Evolutionary conservation across 2,888 invertebrate species (phyloP).

Genomic region (Marronus borbonicus): DNA sequence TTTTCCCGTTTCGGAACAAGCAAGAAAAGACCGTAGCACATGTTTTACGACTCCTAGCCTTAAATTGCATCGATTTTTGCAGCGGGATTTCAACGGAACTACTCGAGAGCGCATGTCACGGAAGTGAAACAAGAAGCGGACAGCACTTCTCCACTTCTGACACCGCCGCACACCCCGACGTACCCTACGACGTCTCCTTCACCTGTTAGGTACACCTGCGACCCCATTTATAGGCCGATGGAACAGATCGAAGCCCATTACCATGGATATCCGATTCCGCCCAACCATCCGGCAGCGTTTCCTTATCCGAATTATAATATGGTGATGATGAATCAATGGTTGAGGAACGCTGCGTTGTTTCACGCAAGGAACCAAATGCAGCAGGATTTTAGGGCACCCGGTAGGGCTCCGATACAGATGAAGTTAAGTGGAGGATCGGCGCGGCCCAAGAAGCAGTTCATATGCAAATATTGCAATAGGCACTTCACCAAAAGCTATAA

Average conservation of each 20-base stretch:
- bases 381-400: conserved; percentile 62
- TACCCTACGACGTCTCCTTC: conserved; percentile 68
- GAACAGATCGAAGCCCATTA: conserved; percentile 62
- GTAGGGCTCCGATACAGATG: conserved; percentile 72
- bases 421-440: conserved; percentile 68
- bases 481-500: conserved; percentile 99
- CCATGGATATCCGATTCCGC: conserved; percentile 68
- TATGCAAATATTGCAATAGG: conserved; percentile 97
- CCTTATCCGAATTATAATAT: conserved; percentile 67
- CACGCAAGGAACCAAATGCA: conserved; percentile 69
- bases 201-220: conserved; percentile 58
- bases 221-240: conserved; percentile 48
- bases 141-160: conserved; percentile 73
- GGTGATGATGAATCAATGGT: conserved; percentile 82
- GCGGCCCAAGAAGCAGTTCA: conserved; percentile 89
- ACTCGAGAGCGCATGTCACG: conserved; percentile 50
- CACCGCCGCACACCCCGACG: conserved; percentile 83
- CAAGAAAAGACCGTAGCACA: not conserved
- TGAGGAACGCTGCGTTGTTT: conserved; percentile 81
- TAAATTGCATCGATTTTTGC: not conserved
- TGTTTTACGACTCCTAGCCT: not conserved
- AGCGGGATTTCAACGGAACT: conserved; percentile 51
- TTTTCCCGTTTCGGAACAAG: conserved; percentile 24
- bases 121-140: conserved; percentile 68
- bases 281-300: conserved; percentile 71